Conservation (phyloP, 2,888 invertebrate genomes). For the Dorcus parallelipipedus region DNA sequence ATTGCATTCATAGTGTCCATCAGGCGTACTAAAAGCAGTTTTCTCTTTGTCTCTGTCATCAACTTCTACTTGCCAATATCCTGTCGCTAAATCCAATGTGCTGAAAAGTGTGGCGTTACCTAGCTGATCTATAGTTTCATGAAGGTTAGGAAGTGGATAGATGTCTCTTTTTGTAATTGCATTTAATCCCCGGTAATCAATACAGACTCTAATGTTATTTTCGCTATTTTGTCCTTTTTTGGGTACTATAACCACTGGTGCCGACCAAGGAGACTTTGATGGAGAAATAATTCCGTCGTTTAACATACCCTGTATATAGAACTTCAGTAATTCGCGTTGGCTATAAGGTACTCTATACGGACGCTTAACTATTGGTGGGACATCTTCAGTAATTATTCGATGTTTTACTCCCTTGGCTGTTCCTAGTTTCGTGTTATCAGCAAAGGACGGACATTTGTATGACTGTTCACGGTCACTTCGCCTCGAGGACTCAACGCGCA, state of each 20-base stretch:
- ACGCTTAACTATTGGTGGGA: not conserved
- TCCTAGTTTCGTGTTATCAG: too few species aligned
- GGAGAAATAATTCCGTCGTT: not conserved
- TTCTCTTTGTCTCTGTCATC: not conserved
- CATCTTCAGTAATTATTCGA: not conserved
- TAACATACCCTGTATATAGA: not conserved
- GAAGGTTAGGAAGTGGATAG: slow-evolving; percentile 4
- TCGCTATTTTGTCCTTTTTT: not conserved
- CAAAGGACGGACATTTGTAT: too few species aligned
- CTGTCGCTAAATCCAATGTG: slow-evolving; percentile 5
- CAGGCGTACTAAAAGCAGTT: slow-evolving; percentile 1
- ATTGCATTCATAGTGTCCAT: slow-evolving; percentile 4
- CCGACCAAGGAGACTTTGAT: slow-evolving; percentile 1
- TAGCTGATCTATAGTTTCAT: slow-evolving; percentile 4
- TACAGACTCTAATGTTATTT: slow-evolving; percentile 3
- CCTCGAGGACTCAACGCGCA: too few species aligned
- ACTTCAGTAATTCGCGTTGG: not conserved
- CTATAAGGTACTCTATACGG: not conserved
- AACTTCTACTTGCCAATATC: not conserved
- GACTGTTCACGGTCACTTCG: too few species aligned
- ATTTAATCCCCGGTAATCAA: slow-evolving; percentile 5
- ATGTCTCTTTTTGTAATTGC: slow-evolving; percentile 2
- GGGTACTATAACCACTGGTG: not conserved
- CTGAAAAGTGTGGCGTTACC: not conserved
- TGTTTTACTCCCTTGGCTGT: not conserved